Conservation (phyloP, 1,140 invertebrate species). For the Brachionus plicatilis region DNA sequence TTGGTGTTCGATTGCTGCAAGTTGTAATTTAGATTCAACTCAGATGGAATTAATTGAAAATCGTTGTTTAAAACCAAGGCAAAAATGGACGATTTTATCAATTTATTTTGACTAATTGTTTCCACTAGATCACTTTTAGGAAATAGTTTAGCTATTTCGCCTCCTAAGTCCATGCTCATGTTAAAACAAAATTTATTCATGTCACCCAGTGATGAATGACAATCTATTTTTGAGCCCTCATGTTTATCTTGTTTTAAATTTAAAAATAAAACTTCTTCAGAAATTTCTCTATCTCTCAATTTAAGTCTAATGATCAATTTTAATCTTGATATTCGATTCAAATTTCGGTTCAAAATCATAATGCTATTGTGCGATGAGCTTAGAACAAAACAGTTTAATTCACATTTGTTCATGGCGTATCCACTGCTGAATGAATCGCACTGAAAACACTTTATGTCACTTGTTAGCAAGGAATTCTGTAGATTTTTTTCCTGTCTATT, state of each 20-base stretch:
- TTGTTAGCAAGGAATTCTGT: neutral
- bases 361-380: neutral
- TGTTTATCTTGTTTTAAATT: conserved; percentile 12
- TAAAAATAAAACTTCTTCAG: neutral
- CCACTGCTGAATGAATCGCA: neutral
- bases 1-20: neutral
- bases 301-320: neutral
- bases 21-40: neutral
- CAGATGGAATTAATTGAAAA: neutral
- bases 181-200: conserved; percentile 10
- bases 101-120: neutral
- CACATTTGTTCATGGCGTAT: neutral
- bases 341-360: conserved; percentile 7
- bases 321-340: neutral
- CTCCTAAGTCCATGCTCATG: neutral
- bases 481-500: neutral
- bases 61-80: neutral
- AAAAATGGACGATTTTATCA: neutral
- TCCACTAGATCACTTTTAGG: neutral
- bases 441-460: neutral
- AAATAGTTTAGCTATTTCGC: neutral
- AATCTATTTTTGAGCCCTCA: neutral
- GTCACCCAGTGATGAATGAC: neutral
- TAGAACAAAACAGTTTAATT: neutral
- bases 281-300: neutral